Evolutionary conservation across 2,888 invertebrate species (phyloP).

Genomic region (Lamproptera curius): DNA sequence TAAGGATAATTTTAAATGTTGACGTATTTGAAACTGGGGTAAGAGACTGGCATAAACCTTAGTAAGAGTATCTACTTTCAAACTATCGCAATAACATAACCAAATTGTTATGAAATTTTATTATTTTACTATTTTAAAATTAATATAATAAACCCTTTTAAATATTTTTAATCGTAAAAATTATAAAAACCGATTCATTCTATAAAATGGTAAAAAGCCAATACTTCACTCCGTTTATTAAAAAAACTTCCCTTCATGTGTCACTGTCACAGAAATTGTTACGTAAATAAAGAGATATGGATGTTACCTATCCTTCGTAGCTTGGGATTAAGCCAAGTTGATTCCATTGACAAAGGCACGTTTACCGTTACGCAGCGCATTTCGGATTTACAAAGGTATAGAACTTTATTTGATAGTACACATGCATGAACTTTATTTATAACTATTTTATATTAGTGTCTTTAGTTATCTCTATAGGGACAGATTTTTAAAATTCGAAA

Average conservation of each 20-base stretch:
- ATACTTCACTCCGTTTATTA: constrained; percentile 14
- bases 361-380: constrained; percentile 48
- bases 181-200: background rate
- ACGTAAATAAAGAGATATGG: constrained; percentile 56
- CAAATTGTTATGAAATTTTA: no score
- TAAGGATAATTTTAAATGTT: no score
- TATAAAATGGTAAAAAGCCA: background rate
- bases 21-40: no score
- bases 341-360: constrained; percentile 54
- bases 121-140: no score
- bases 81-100: no score
- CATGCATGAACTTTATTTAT: constrained; percentile 49
- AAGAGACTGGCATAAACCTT: no score
- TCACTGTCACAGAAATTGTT: constrained; percentile 55
- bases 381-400: constrained; percentile 43
- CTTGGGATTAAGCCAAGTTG: constrained; percentile 66
- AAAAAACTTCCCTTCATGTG: constrained; percentile 36
- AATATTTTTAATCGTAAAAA: no score
- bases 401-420: constrained; percentile 33
- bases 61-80: no score
- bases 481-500: no score
- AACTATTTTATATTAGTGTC: no score
- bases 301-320: constrained; percentile 57
- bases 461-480: no score
- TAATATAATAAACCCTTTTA: no score